Evolutionary conservation across 2,113 vertebrate genomes (phyloP).

Genomic region (Bubo bubo): DNA sequence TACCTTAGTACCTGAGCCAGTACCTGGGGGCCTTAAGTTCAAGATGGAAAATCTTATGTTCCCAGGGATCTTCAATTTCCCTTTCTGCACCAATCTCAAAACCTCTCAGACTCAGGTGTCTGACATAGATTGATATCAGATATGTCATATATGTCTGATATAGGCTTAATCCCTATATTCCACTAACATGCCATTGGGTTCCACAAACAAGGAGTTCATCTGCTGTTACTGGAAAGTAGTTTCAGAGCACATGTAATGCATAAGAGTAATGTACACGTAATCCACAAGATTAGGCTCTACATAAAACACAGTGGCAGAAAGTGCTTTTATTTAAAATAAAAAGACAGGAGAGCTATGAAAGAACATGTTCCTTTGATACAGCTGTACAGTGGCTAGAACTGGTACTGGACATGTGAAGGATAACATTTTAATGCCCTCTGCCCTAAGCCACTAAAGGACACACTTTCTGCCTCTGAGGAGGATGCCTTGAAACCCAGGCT

Average conservation of each 20-base stretch:
- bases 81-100: background rate
- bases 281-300: background rate
- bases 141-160: no score
- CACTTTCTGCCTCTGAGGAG: background rate
- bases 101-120: background rate
- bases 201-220: background rate
- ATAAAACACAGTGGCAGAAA: background rate
- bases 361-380: background rate
- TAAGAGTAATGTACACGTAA: background rate
- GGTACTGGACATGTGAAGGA: accelerated
- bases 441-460: background rate
- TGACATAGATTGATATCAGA: background rate
- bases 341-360: background rate
- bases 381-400: background rate
- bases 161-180: background rate
- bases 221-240: background rate
- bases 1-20: background rate
- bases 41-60: background rate
- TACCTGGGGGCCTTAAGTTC: background rate
- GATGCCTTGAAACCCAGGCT: background rate
- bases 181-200: background rate
- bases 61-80: background rate
- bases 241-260: background rate
- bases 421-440: background rate
- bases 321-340: background rate